Evolutionary conservation across 2,797 vertebrate genomes (phyloP).

Genomic region (Gadopsis marmoratus): DNA sequence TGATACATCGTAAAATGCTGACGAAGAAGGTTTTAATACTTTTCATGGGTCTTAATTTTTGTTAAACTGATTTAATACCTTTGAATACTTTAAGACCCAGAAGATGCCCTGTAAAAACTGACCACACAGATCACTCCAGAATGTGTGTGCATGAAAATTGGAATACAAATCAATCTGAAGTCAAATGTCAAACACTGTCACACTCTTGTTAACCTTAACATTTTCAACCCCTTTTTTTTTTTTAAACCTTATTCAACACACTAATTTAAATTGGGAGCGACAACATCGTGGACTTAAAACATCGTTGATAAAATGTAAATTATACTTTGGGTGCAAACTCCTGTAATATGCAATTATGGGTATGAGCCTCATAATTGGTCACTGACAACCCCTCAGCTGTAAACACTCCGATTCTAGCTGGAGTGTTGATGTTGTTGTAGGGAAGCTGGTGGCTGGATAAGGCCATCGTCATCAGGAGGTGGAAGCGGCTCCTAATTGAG

Average conservation of each 20-base stretch:
- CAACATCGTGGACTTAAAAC: background rate
- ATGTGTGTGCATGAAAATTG: background rate
- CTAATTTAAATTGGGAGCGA: background rate
- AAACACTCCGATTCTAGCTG: background rate
- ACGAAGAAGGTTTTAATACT: no score
- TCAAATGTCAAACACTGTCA: background rate
- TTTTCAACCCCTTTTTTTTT: no score
- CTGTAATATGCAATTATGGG: background rate
- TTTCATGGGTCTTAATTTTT: no score
- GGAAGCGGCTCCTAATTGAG: conserved; percentile 22
- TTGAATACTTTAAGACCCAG: no score
- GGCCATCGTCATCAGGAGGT: conserved; percentile 13
- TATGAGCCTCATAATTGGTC: background rate
- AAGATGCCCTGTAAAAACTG: no score
- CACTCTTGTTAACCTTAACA: no score
- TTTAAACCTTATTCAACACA: background rate
- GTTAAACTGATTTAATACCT: no score
- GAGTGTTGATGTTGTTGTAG: background rate
- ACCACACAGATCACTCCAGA: background rate
- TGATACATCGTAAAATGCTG: no score
- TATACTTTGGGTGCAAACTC: background rate
- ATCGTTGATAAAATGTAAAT: background rate
- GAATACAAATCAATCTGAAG: background rate
- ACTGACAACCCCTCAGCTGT: background rate
- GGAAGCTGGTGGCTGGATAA: background rate